Conservation (phyloP, 2,113 vertebrate genomes). For the Oxygymnocypris stewartii region DNA sequence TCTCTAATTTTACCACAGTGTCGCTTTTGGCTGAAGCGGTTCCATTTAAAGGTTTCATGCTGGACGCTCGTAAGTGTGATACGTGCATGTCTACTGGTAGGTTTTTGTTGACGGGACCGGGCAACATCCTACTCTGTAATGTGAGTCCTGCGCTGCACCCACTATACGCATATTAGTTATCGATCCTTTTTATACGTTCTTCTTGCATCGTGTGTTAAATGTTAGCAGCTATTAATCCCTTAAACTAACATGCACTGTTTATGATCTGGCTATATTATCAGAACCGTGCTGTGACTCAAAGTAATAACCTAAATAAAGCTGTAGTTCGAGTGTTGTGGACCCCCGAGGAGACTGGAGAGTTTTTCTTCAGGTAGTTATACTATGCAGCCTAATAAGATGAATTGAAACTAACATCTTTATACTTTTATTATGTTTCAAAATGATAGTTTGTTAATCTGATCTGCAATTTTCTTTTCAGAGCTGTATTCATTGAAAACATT, state of each 20-base stretch:
- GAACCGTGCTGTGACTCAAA: slow-evolving; percentile 17
- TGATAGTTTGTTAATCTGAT: background rate
- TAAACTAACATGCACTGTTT: background rate
- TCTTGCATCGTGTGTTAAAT: background rate
- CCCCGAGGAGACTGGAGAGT: background rate
- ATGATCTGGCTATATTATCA: background rate
- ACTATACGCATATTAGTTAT: too few relatives aligned
- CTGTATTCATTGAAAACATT: background rate
- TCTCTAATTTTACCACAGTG: slow-evolving; percentile 12
- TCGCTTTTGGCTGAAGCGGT: fast-evolving
- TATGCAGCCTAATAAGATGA: background rate
- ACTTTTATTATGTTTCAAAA: background rate
- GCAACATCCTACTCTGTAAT: background rate
- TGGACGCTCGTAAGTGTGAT: slow-evolving; percentile 10
- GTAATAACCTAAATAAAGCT: background rate
- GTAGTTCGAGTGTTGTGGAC: background rate
- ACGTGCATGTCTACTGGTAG: background rate
- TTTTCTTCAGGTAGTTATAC: slow-evolving; percentile 41
- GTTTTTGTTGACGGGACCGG: background rate
- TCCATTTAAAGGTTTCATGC: slow-evolving; percentile 1
- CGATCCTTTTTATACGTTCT: background rate
- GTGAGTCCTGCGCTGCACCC: slow-evolving; percentile 22
- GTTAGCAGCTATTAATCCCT: background rate
- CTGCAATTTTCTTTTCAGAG: slow-evolving; percentile 18
- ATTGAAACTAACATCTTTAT: background rate